Percentiles rank a stretch among this genome's conserved stretches.
phyloP scores from a whole-genome alignment of 92 coral and sea anemone genomes.

The Parazoanthus darwini region DNA sequence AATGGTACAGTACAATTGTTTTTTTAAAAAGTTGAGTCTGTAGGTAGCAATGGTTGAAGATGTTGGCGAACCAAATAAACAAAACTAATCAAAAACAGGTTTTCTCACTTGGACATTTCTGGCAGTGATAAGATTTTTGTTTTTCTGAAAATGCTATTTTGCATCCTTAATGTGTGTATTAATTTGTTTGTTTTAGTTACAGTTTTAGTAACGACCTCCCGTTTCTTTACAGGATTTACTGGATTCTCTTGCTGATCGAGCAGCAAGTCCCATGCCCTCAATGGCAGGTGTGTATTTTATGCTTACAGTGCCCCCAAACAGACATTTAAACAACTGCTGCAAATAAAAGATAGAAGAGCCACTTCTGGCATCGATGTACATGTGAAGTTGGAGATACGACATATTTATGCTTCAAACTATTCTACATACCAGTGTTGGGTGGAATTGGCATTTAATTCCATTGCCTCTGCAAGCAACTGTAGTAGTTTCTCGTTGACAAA shows the following conservation, averaged over 20 bases:
- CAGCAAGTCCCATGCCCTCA: constrained; percentile 73
- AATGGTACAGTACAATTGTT: too few species aligned
- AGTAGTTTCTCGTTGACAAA: too few species aligned
- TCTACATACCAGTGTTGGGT: neutral
- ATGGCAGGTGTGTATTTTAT: constrained; percentile 42
- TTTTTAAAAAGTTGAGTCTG: too few species aligned
- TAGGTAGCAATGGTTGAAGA: too few species aligned
- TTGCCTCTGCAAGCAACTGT: neutral
- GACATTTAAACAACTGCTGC: neutral
- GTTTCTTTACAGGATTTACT: constrained; percentile 75
- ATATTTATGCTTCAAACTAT: too few species aligned
- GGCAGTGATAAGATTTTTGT: neutral
- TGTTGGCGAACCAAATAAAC: neutral
- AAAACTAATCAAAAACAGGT: neutral
- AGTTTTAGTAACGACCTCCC: neutral
- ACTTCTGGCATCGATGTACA: neutral
- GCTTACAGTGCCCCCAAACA: neutral
- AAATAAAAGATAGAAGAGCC: neutral
- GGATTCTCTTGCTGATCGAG: constrained; percentile 91
- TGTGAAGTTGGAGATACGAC: too few species aligned
- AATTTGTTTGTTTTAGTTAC: neutral
- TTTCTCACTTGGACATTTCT: neutral
- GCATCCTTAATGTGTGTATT: neutral
- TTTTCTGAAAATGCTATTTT: neutral
- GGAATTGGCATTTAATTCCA: too few species aligned